Percentiles rank a stretch among this genome's conserved stretches.
Evolutionary conservation across 2,113 vertebrate species (phyloP).

Genomic region (Murina feae): DNA sequence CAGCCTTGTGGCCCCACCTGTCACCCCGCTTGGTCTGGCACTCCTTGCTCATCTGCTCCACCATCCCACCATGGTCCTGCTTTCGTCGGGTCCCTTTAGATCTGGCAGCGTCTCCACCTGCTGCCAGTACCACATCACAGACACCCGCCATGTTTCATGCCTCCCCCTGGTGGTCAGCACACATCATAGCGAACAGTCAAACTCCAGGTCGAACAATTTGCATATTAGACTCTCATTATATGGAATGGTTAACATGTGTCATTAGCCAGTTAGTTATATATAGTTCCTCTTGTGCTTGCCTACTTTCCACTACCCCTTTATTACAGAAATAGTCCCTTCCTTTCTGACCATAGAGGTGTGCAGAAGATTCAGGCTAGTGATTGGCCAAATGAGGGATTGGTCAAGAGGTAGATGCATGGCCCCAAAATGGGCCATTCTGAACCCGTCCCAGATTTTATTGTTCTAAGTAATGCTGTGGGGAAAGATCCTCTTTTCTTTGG

Average conservation of each 20-base stretch:
- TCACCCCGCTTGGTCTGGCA: no score
- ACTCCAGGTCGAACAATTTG: no score
- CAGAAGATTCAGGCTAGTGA: not conserved
- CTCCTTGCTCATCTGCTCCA: no score
- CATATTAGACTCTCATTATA: no score
- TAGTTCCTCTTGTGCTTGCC: not conserved
- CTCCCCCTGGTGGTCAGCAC: no score
- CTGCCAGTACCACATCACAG: no score
- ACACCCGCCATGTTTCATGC: no score
- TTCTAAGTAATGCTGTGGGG: not conserved
- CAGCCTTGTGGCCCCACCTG: no score
- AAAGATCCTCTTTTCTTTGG: not conserved
- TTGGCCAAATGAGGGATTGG: not conserved
- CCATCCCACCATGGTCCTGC: no score
- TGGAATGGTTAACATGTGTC: not conserved
- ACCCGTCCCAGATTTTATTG: not conserved
- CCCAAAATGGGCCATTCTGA: not conserved
- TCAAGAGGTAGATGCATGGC: not conserved
- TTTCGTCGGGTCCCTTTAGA: fast-evolving
- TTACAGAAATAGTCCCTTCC: not conserved
- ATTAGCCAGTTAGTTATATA: not conserved
- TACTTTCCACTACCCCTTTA: not conserved
- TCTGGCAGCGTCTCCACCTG: no score
- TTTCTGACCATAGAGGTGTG: not conserved
- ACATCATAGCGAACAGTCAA: no score